phyloP scores from a whole-genome alignment of 2,797 vertebrate genomes.

The Uromys caudimaculatus region DNA sequence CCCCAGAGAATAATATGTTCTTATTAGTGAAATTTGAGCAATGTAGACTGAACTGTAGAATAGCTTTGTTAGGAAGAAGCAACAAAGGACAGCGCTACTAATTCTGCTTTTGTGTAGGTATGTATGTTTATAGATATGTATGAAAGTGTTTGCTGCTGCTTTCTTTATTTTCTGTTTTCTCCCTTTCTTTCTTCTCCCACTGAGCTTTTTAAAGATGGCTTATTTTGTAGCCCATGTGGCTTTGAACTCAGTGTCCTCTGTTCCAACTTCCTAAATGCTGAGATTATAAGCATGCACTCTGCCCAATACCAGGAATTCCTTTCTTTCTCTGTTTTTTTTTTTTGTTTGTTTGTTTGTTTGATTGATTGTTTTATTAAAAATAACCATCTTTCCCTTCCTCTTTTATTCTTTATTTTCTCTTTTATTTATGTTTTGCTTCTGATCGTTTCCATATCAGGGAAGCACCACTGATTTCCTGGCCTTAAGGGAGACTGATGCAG shows the following conservation, averaged over 20 bases:
- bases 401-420: neutral
- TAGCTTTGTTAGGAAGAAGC: constrained; percentile 29
- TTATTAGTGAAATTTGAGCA: constrained; percentile 5
- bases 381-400: neutral
- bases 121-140: neutral
- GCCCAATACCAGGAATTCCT: neutral
- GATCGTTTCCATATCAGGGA: constrained; percentile 1
- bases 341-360: too few species aligned
- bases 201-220: neutral
- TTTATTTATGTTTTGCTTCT: neutral
- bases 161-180: neutral
- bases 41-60: neutral
- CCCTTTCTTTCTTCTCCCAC: neutral
- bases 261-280: neutral
- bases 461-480: neutral
- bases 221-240: neutral
- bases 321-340: neutral
- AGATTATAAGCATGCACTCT: neutral
- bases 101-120: constrained; percentile 27
- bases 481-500: neutral
- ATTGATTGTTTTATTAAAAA: neutral
- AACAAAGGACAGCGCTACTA: neutral
- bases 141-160: neutral
- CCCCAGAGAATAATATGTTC: neutral
- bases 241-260: neutral